These are phyloP conservation scores for Anoura caudifer DNA, from an alignment of 2,113 vertebrate genomes.

Conservation along the genomic window DNA sequence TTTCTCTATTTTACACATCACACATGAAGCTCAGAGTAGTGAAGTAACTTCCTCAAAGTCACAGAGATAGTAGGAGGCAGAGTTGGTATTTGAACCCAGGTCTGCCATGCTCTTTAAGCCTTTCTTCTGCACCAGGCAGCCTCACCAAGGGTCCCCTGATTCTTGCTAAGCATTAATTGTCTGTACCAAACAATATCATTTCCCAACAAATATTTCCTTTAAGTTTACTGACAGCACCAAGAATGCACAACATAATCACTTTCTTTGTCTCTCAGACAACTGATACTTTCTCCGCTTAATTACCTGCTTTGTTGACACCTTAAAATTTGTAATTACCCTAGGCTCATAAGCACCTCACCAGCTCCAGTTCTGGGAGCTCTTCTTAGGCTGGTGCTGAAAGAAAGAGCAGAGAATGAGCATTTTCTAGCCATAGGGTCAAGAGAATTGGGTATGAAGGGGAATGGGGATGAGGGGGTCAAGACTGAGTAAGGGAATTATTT, in stretches of 20 bases:
- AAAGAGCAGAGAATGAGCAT: slow-evolving; percentile 44
- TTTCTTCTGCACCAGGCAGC: slow-evolving; percentile 6
- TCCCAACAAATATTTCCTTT: slow-evolving; percentile 43
- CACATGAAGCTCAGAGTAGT: slow-evolving; percentile 51
- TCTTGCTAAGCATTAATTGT: slow-evolving; percentile 18
- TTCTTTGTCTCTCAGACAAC: slow-evolving; percentile 38
- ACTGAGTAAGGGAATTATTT: not conserved
- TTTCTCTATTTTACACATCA: slow-evolving; percentile 31
- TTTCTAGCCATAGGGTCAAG: not conserved
- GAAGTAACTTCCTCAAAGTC: slow-evolving; percentile 22
- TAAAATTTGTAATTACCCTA: slow-evolving; percentile 63
- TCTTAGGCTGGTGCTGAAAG: slow-evolving; percentile 67
- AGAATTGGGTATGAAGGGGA: not conserved
- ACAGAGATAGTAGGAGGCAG: slow-evolving; percentile 27
- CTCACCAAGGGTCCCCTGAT: not conserved
- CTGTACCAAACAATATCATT: slow-evolving; percentile 39
- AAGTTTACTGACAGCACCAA: slow-evolving; percentile 43
- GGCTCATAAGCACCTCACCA: slow-evolving; percentile 32
- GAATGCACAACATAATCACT: slow-evolving; percentile 50
- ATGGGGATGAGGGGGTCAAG: not conserved
- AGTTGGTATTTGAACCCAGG: slow-evolving; percentile 21
- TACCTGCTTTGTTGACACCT: slow-evolving; percentile 59
- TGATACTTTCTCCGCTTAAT: slow-evolving; percentile 59
- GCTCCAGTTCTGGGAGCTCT: slow-evolving; percentile 59
- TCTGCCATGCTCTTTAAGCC: not conserved